Percentiles rank a stretch among this genome's conserved stretches.
Conservation (phyloP, 2,113 vertebrate genomes). For the Brevimyrus niger region DNA sequence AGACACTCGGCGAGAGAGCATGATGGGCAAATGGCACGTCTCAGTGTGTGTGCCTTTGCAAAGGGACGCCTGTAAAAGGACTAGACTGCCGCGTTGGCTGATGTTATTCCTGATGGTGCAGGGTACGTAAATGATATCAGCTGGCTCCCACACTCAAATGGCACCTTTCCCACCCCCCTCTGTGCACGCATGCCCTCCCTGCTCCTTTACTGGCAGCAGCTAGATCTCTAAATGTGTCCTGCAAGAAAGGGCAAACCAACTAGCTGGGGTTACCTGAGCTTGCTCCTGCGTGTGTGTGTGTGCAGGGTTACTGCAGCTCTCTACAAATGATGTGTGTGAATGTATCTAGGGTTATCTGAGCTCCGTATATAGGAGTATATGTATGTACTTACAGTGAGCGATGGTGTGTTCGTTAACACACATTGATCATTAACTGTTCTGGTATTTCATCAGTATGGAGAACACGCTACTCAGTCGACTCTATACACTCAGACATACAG, state of each 20-base stretch:
- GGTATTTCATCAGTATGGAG: not conserved
- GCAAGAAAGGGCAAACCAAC: not conserved
- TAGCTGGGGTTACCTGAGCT: not conserved
- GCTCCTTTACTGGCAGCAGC: not conserved
- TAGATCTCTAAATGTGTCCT: constrained; percentile 7
- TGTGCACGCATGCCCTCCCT: constrained; percentile 10
- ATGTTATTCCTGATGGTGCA: constrained; percentile 47
- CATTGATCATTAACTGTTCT: not conserved
- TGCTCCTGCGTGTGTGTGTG: not conserved
- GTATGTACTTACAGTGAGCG: not conserved
- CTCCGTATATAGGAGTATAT: not conserved
- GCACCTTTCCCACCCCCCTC: constrained; percentile 33
- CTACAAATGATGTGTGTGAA: not conserved
- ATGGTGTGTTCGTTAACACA: not conserved
- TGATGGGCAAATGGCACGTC: not conserved
- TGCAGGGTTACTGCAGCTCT: not conserved
- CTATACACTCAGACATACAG: not conserved
- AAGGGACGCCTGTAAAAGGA: constrained; percentile 33
- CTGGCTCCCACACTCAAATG: constrained; percentile 23
- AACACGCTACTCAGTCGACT: not conserved
- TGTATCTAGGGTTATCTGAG: not conserved
- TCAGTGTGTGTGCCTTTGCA: not conserved
- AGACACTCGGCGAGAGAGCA: not conserved
- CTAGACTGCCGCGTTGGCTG: constrained; percentile 20
- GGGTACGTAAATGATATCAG: constrained; percentile 43